Evolutionary conservation across 2,797 vertebrate genomes (phyloP), one percentile per base, ranked within the genome.

Genomic region (Sebastiscus albofasciatus): DNA sequence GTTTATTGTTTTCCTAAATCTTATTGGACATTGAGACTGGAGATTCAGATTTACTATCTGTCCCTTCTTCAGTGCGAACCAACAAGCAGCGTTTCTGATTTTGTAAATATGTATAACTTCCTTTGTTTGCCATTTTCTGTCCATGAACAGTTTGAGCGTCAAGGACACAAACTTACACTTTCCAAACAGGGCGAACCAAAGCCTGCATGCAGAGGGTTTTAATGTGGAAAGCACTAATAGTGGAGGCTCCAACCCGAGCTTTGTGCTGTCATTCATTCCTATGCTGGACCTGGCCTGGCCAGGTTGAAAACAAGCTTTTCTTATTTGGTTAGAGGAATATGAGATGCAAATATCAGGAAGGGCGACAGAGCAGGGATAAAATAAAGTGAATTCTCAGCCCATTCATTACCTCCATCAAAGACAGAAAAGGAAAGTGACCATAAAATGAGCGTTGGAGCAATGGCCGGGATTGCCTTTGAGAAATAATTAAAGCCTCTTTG

Each of bases 401-500:
- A 84, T 91, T 92, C 79, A 87, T 93, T 91, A 92, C 66, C 68
- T 84, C 79, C 83, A 87, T 86, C 75, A 68, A 56, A 83, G 87
- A 77, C 59, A 81, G 81, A 84, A 22, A 82, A 80, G 79, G 70
- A 86, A 88, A 92, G 90, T 89, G 84, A 83, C 84, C 88, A 87
- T 84, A 86, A 89, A 90, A 93, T 87, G 82, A 91, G 86, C 7
- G 36, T 26, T 8, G 65, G 89, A 87, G 90, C 81, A 74, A 77
- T 64, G 81, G 85, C 77, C 55, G 26, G 80, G 83, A 87, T 90
- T 91, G 91, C 90, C 90, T 93, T 92, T 86, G 91, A 95, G 93
- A 94, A 94, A 94, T 91, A 95, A 95, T 95, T 90, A 93, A 88
- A 87, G 77, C 74, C 82, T 90, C 87, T 92, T 93, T 92, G 86